phyloP scores from a whole-genome alignment of 2,888 invertebrate species.

The Drosophila parthenogenetica region DNA sequence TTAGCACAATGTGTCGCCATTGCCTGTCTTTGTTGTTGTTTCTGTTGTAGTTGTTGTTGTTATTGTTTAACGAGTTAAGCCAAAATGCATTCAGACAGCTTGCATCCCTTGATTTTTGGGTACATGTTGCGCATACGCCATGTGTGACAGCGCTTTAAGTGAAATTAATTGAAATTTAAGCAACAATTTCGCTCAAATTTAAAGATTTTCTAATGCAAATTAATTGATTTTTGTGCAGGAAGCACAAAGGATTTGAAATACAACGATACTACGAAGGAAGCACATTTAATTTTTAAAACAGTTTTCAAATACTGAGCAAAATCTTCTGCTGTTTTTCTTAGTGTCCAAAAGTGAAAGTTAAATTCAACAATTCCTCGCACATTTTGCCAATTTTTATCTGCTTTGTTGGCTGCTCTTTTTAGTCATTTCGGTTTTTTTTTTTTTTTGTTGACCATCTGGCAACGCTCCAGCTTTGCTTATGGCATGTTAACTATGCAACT shows the following conservation, averaged over 20 bases:
- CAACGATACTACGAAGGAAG: too few species aligned
- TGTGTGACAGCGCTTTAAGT: slow-evolving; percentile 43
- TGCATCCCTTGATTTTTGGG: neutral
- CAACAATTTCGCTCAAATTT: neutral
- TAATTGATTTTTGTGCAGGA: too few species aligned
- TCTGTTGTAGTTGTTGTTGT: slow-evolving; percentile 26
- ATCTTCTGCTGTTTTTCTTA: too few species aligned
- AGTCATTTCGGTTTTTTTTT: neutral
- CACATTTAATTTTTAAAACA: too few species aligned
- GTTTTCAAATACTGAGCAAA: too few species aligned
- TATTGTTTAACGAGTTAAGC: slow-evolving; percentile 40
- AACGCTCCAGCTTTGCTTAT: slow-evolving; percentile 40
- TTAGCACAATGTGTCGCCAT: slow-evolving; percentile 78
- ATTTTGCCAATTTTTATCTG: neutral
- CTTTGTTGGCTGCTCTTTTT: neutral
- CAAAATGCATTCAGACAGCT: slow-evolving; percentile 56
- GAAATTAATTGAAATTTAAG: slow-evolving; percentile 21
- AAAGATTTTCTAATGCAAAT: too few species aligned
- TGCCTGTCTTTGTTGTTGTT: slow-evolving; percentile 19
- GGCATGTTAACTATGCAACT: slow-evolving; percentile 57
- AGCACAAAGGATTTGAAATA: too few species aligned
- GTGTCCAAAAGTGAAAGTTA: neutral
- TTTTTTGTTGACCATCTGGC: slow-evolving; percentile 22
- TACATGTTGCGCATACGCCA: slow-evolving; percentile 58
- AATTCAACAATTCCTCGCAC: neutral